Evolutionary conservation across 1,140 invertebrate species (phyloP), one percentile per base, ranked within the genome.

Genomic region (Agrypnia vestita): DNA sequence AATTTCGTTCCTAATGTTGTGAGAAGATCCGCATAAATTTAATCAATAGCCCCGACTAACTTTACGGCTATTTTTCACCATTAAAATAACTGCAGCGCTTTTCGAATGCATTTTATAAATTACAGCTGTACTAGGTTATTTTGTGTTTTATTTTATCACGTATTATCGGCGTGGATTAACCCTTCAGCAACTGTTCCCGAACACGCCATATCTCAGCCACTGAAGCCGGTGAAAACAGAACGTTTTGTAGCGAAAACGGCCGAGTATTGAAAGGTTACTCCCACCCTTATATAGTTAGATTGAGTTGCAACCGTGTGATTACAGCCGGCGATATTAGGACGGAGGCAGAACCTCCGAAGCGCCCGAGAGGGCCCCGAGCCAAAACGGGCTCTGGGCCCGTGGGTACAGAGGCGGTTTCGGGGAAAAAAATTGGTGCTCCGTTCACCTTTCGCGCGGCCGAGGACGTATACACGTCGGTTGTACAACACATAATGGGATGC

Each of bases 231-330:
- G 43, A 53, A 73, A 73, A 73, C 43, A 47, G 8, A 71, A 10
- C 49, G 51, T 15, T 73, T 55, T 61, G n/a, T 21, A 11, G 56
- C 56, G 17, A 61, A 61, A 61, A 61, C 15, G 1, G 1, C 17
- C 9, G 25, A 21, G 10, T 53, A 81, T 25, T 79, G 71, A 79
- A 82, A 82, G 77, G 61, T 76, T 64, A 82, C 78, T 79, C 77
- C 69, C 62, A 56, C 19, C 62, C 43, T 74, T 67, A 62, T 35
- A 64, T 71, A 73, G 80, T 69, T 51, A 53, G 73, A 76, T 79
- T 81, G 80, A 81, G 76, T 78, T 59, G 76, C 76, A 81, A 81
- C 69, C 71, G 35, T 81, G 76, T 81, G 76, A 81, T 78, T 81
- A 81, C 46, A 25, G 19, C 13, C 10, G 11, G 19, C 19, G n/a